Base-by-base conservation (phyloP, 2,888 invertebrate species). In the Drosophila fulvimacula region DNA sequence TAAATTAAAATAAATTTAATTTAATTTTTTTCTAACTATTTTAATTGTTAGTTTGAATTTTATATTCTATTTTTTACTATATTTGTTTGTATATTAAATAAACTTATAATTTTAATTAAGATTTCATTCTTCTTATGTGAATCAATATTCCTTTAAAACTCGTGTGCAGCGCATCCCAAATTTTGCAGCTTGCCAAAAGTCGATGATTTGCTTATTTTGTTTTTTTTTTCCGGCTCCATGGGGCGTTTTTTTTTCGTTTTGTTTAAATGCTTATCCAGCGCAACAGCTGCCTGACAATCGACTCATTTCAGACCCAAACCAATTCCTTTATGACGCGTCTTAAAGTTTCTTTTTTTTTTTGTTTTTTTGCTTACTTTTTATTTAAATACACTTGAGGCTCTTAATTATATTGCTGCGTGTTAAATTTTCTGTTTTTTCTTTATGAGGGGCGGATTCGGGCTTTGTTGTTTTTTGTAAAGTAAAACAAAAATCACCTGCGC, bases 341-440 rank as follows among this genome's bases (percentile, higher is more conserved):
- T 60, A 46, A 71, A 58, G 57, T 52, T 46, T 41, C 19, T 46
- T 42, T 48, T 44, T 41, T 19, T 13, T 19, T 57, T 39, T 39
- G 53, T 42, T 62, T 60, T 36, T 60, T 60, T 44, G 24, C 46
- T 61, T 48, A 10, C 48, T 44, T 55, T 73, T 72, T 80, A 87
- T 85, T 89, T 76, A 85, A 84, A 82, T 74, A 80, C 80, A 87
- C 88, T 89, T 65, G 73, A 72, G 89, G 85, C 85, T 82, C 85
- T 87, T 85, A 89, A 85, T 88, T 85, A 87, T 87, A 85, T 72
- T 74, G 68, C 69, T 73, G 69, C 71, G 73, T 81, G 72, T 72
- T 77, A 71, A 74, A 70, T 51, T 30, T 49, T 55, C 11, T 32
- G 21, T 42, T 15, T 42, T 41, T 13, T 19, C 17, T 42, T 21